Conservation (phyloP, 2,888 invertebrate genomes). For the Criorhina ranunculi region DNA sequence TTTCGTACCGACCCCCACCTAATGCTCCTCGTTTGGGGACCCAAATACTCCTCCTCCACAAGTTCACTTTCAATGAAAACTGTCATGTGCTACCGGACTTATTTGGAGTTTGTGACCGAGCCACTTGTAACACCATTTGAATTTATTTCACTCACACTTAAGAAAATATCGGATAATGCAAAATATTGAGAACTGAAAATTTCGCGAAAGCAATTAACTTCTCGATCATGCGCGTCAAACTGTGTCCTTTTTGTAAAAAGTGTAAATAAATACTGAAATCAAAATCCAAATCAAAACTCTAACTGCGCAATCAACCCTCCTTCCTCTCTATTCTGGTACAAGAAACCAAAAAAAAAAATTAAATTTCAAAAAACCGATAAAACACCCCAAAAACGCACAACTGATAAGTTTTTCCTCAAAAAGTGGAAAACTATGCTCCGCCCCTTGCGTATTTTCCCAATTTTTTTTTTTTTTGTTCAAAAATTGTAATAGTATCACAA, state of each 20-base stretch:
- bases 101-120: constrained; percentile 15
- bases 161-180: not conserved
- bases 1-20: constrained; percentile 19
- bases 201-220: constrained; percentile 45
- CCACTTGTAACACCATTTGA: constrained; percentile 41
- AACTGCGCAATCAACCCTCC: constrained; percentile 72
- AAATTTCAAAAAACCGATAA: constrained; percentile 82
- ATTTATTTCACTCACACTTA: constrained; percentile 13
- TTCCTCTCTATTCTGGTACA: constrained; percentile 9
- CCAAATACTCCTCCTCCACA: not conserved
- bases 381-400: constrained; percentile 84
- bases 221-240: constrained; percentile 69
- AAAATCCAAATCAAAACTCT: constrained; percentile 79
- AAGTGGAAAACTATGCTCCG: constrained; percentile 83
- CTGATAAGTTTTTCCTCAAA: constrained; percentile 84
- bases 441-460: constrained; percentile 80
- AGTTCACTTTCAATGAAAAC: constrained; percentile 61
- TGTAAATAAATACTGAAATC: constrained; percentile 83
- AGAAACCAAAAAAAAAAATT: constrained; percentile 32
- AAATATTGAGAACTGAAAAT: constrained; percentile 18
- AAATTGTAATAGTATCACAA: constrained; percentile 62
- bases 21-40: constrained; percentile 12
- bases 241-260: constrained; percentile 83
- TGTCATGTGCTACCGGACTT: constrained; percentile 46
- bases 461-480: constrained; percentile 57